Base-by-base conservation (phyloP, 2,797 vertebrate genomes). In the Chanos chanos region DNA sequence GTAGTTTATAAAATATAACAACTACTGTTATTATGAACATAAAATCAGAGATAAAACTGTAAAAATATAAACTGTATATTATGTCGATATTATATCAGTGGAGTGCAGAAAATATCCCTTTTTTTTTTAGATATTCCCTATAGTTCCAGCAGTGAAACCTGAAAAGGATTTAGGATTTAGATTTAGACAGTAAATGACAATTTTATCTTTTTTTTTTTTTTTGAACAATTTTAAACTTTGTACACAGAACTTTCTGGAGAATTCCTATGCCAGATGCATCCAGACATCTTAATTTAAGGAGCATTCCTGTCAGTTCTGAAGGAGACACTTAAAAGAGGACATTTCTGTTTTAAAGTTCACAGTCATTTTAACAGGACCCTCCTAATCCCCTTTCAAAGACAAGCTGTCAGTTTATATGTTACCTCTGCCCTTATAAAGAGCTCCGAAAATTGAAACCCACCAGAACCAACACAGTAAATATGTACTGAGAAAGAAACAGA, bases 281-380 rank as follows among this genome's bases (percentile, higher is more conserved):
- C 22, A 15, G 34, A 16, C 40, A 15, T 37, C 16, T 18, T 12
- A 16, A 25, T 3, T 25, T 54, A 37, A 25, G 25, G 25, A 40
- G 33, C 16, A 54, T 54, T 40, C 25, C 37, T 33, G 33, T 52
- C 21, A 41, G 41, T 18, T 31, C 22, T 18, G 19, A 43, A 27
- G 12, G 41, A 22, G 44, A 25, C 1, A 12, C 15, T 21, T 19
- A 58, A 40, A 61, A 28, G 10, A 49, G 39, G 22, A 37, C 36
- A 16, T 31, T 52, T 43, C 45, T 56, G 57, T 61, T 65, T 72
- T 72, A 69, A 68, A 73, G 66, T 73, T 73, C 66, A 73, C 66
- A 68, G 65, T 45, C 44, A 43, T 40, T 72, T 72, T 64, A 63
- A 72, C 53, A 58, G 30, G 49, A 45, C 40, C 45, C 31, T 57